These are phyloP conservation scores for Crocodylus rhombifer DNA, from an alignment of 2,797 vertebrate genomes.

Conservation along the genomic window DNA sequence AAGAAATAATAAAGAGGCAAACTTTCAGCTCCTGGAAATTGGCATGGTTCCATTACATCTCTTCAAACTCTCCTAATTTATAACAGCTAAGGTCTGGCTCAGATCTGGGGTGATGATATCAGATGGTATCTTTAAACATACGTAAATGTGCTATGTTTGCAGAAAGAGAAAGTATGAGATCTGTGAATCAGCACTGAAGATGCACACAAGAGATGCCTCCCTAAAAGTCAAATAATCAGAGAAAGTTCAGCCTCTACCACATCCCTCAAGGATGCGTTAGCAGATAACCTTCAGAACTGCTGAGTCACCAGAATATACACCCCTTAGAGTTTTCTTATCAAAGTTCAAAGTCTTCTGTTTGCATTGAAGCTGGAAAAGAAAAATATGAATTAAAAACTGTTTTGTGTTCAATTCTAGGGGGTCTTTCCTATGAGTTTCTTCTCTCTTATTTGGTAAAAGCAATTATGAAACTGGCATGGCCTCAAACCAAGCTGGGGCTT, in stretches of 20 bases:
- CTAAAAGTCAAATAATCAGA: too few species aligned
- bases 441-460: background rate
- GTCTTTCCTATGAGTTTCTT: background rate
- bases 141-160: too few species aligned
- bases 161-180: slow-evolving; percentile 10
- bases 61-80: too few species aligned
- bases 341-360: background rate
- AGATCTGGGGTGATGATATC: slow-evolving; percentile 21
- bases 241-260: too few species aligned
- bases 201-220: too few species aligned
- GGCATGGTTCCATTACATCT: background rate
- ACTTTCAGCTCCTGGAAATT: background rate
- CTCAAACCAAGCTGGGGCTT: background rate
- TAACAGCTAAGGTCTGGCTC: slow-evolving; percentile 6
- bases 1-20: background rate
- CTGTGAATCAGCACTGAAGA: too few species aligned
- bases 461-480: background rate
- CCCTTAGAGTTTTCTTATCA: background rate
- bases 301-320: background rate
- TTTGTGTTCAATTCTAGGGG: background rate
- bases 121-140: slow-evolving; percentile 24
- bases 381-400: background rate
- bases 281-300: background rate
- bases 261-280: background rate
- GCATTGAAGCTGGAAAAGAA: background rate